Evolutionary conservation across 1,140 invertebrate species (phyloP).

Genomic region (Cepaea nemoralis): DNA sequence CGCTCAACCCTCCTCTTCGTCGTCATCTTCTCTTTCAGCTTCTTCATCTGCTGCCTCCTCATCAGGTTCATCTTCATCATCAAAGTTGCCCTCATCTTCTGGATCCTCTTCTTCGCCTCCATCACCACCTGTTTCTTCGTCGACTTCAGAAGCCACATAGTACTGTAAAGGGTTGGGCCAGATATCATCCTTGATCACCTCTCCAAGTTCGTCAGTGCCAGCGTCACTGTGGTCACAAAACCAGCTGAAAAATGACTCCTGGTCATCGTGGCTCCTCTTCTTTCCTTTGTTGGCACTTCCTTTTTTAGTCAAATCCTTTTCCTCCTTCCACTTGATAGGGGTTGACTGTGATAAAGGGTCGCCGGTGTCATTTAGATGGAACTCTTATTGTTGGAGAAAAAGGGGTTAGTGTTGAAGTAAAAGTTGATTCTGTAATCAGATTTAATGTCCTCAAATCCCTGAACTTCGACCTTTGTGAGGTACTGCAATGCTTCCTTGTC

Average conservation of each 20-base stretch:
- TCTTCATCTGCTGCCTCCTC: too few relatives aligned
- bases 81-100: too few relatives aligned
- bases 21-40: too few relatives aligned
- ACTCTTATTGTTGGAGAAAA: constrained; percentile 87
- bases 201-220: constrained; percentile 71
- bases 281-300: constrained; percentile 60
- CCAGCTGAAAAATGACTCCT: too few relatives aligned
- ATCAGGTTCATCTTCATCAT: too few relatives aligned
- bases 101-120: constrained; percentile 16
- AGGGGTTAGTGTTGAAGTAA: constrained; percentile 84
- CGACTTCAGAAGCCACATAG: constrained; percentile 77
- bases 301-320: constrained; percentile 69
- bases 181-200: too few relatives aligned
- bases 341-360: too few relatives aligned
- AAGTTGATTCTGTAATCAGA: constrained; percentile 81
- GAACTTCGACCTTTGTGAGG: constrained; percentile 83
- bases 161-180: constrained; percentile 92
- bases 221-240: constrained; percentile 71
- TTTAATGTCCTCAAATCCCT: constrained; percentile 92
- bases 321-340: too few relatives aligned
- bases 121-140: constrained; percentile 64
- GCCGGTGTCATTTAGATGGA: too few relatives aligned
- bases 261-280: constrained; percentile 66
- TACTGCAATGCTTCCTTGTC: constrained; percentile 89
- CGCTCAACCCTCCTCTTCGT: too few relatives aligned